Conservation (phyloP, 2,113 vertebrate species). For the Morone saxatilis region DNA sequence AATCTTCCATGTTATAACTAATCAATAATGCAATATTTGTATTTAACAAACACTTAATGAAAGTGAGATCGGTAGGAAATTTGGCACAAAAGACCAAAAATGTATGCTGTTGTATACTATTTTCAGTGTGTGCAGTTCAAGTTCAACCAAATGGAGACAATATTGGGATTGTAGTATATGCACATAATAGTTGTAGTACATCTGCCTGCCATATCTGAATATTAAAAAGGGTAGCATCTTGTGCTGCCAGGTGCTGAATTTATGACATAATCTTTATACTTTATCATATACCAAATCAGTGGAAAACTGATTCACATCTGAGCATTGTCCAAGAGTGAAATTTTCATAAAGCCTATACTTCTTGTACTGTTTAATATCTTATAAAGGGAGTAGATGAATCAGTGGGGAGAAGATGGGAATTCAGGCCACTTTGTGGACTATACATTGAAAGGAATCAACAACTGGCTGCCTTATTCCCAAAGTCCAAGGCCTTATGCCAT, state of each 20-base stretch:
- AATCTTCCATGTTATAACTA: conserved; percentile 71
- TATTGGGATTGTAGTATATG: conserved; percentile 70
- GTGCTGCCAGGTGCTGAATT: conserved; percentile 86
- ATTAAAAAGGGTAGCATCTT: conserved; percentile 72
- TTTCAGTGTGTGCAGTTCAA: conserved; percentile 71
- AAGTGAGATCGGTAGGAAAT: conserved; percentile 65
- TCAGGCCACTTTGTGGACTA: conserved; percentile 75
- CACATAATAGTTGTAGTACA: conserved; percentile 76
- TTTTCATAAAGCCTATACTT: conserved; percentile 82
- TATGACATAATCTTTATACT: conserved; percentile 82
- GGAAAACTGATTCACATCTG: conserved; percentile 75
- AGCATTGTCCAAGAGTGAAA: conserved; percentile 75
- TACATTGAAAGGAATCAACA: conserved; percentile 78
- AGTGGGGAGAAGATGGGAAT: conserved; percentile 70
- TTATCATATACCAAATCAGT: conserved; percentile 82
- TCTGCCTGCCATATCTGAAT: conserved; percentile 82
- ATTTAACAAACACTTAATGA: conserved; percentile 67
- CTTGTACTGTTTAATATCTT: conserved; percentile 84
- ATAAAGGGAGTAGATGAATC: conserved; percentile 75
- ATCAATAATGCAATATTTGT: conserved; percentile 82
- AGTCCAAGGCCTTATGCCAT: conserved; percentile 83
- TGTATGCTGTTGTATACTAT: conserved; percentile 64
- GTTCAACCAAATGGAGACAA: conserved; percentile 76
- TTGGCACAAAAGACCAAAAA: conserved; percentile 81
- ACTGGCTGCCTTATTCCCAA: conserved; percentile 85